Percentiles rank a stretch among this genome's conserved stretches.
phyloP scores from a whole-genome alignment of 1,140 invertebrate genomes.

The Polyergus mexicanus region DNA sequence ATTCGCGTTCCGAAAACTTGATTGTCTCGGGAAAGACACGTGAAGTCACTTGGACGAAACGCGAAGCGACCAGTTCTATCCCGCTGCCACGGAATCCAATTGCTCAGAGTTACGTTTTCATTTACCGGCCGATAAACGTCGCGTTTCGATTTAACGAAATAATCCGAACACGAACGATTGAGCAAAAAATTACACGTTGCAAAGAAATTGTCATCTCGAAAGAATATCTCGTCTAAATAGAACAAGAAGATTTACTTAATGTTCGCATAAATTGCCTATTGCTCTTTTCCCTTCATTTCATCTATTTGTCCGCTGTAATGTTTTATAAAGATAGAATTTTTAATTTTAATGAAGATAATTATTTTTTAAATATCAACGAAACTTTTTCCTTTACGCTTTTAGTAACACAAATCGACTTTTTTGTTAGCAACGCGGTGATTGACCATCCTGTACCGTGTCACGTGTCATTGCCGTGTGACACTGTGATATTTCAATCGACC shows the following conservation, averaged over 20 bases:
- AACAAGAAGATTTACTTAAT: neutral
- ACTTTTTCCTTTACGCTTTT: neutral
- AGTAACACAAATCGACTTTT: neutral
- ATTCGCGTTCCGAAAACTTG: neutral
- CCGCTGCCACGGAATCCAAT: neutral
- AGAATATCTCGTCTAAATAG: slow-evolving; percentile 12
- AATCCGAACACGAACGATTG: slow-evolving; percentile 10
- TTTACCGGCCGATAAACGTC: slow-evolving; percentile 40
- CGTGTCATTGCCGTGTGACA: neutral
- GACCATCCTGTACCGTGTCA: neutral
- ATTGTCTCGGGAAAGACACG: slow-evolving; percentile 2
- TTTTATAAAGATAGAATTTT: neutral
- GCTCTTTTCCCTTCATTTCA: slow-evolving; percentile 16
- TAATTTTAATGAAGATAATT: slow-evolving; percentile 32
- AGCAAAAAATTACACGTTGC: slow-evolving; percentile 13
- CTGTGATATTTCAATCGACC: slow-evolving; percentile 46
- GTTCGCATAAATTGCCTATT: slow-evolving; percentile 17
- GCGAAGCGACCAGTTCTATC: slow-evolving; percentile 52
- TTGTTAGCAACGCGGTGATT: neutral
- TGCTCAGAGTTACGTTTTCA: neutral
- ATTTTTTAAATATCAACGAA: neutral
- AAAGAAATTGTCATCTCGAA: neutral
- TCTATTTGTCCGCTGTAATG: neutral
- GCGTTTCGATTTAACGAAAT: slow-evolving; percentile 28
- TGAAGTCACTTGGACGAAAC: slow-evolving; percentile 35